phyloP scores from a whole-genome alignment of 2,888 invertebrate species.

The Bombylius major region DNA sequence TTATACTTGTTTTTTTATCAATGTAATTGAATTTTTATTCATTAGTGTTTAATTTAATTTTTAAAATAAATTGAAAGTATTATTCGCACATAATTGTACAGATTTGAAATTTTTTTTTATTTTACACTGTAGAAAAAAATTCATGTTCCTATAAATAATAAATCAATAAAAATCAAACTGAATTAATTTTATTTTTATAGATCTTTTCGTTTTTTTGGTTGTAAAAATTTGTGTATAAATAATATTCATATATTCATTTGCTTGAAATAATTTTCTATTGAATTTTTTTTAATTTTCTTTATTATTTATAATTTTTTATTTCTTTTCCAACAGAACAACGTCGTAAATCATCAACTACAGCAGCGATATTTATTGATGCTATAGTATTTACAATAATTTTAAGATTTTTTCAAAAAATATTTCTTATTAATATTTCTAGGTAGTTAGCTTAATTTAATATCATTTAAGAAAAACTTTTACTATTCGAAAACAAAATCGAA shows the following conservation, averaged over 20 bases:
- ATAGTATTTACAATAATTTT: not conserved
- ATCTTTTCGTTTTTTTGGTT: not conserved
- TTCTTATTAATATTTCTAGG: not conserved
- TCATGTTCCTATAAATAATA: no score
- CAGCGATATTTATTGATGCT: not conserved
- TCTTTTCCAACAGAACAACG: not conserved
- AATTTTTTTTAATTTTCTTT: not conserved
- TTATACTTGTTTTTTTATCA: no score
- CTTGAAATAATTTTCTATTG: not conserved
- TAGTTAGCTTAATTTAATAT: constrained; percentile 2
- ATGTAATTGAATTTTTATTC: no score
- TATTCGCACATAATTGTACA: no score
- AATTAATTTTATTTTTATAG: not conserved
- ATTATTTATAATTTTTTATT: not conserved
- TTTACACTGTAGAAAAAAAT: no score
- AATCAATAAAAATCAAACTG: no score
- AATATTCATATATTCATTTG: not conserved
- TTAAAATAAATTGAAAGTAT: no score
- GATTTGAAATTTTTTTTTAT: no score
- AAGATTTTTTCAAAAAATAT: not conserved
- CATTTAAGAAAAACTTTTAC: not conserved
- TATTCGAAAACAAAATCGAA: not conserved
- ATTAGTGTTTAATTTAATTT: no score
- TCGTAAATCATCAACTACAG: not conserved
- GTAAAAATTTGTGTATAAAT: not conserved